These are phyloP conservation scores for Subanguina moxae DNA, from an alignment of 1,140 invertebrate species.

Conservation along the genomic window DNA sequence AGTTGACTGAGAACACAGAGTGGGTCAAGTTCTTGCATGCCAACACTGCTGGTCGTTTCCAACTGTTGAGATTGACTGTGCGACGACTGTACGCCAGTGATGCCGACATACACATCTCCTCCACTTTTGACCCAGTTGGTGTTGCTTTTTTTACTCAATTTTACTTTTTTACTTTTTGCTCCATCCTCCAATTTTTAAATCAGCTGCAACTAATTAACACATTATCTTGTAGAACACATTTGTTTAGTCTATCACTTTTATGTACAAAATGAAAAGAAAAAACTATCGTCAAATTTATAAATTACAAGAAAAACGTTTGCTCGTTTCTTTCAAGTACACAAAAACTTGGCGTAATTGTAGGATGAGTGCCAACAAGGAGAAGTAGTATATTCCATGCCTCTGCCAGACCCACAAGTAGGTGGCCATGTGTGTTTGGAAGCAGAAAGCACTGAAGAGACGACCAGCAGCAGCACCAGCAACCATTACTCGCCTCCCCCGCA, in stretches of 20 bases:
- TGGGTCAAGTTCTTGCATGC: conserved; percentile 43
- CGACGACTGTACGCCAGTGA: conserved; percentile 32
- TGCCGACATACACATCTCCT: conserved; percentile 30
- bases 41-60: conserved; percentile 38
- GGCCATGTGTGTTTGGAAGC: conserved; percentile 10
- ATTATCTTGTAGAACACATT: too few species aligned
- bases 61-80: conserved; percentile 46
- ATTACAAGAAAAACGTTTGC: background rate
- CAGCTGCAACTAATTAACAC: too few species aligned
- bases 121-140: conserved; percentile 31
- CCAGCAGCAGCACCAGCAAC: background rate
- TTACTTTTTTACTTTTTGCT: background rate
- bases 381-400: background rate
- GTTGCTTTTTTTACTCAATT: background rate
- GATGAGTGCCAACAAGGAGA: conserved; percentile 42
- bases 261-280: too few species aligned
- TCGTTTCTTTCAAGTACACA: too few species aligned
- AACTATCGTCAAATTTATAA: too few species aligned
- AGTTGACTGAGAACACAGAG: conserved; percentile 53
- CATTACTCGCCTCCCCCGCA: too few species aligned
- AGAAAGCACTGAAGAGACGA: conserved; percentile 1
- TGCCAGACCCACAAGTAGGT: background rate
- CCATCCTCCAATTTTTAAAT: too few species aligned
- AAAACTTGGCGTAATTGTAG: background rate
- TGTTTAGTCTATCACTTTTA: too few species aligned